phyloP scores from a whole-genome alignment of 2,888 invertebrate genomes.

The Epirrita christyi region DNA sequence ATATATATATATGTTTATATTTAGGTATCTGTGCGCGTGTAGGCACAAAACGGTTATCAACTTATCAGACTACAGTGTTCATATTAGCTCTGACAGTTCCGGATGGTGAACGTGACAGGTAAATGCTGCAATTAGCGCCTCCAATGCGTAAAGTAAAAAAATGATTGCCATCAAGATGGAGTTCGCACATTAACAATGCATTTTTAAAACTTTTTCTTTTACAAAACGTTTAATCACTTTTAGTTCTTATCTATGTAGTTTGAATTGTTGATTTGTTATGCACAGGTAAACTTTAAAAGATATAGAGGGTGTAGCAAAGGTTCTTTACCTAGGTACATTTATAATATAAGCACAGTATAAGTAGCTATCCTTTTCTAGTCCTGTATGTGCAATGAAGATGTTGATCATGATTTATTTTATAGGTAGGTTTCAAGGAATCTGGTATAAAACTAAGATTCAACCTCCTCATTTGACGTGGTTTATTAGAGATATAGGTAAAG shows the following conservation, averaged over 20 bases:
- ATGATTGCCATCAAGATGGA: slow-evolving; percentile 24
- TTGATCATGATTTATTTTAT: too few relatives aligned
- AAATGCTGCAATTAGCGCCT: slow-evolving; percentile 54
- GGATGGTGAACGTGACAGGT: slow-evolving; percentile 52
- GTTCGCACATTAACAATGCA: slow-evolving; percentile 6
- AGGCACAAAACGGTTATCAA: slow-evolving; percentile 72
- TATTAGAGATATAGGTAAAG: too few relatives aligned
- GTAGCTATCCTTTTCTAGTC: too few relatives aligned
- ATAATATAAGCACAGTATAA: too few relatives aligned
- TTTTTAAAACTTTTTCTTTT: slow-evolving; percentile 13
- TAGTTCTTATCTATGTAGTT: background rate
- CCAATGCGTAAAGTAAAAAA: slow-evolving; percentile 43
- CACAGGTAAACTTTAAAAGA: background rate
- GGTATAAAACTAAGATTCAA: too few relatives aligned
- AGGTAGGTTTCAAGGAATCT: too few relatives aligned
- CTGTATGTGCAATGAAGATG: too few relatives aligned
- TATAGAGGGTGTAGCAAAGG: background rate
- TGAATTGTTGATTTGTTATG: background rate
- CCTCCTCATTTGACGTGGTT: too few relatives aligned
- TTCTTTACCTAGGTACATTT: background rate
- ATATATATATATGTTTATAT: too few relatives aligned
- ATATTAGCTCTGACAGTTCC: slow-evolving; percentile 65
- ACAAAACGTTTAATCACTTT: slow-evolving; percentile 8
- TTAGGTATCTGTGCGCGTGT: slow-evolving; percentile 70
- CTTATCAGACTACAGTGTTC: slow-evolving; percentile 51